These are phyloP conservation scores for Tretioscincus oriximinensis DNA, from an alignment of 2,113 vertebrate genomes.

Conservation along the genomic window DNA sequence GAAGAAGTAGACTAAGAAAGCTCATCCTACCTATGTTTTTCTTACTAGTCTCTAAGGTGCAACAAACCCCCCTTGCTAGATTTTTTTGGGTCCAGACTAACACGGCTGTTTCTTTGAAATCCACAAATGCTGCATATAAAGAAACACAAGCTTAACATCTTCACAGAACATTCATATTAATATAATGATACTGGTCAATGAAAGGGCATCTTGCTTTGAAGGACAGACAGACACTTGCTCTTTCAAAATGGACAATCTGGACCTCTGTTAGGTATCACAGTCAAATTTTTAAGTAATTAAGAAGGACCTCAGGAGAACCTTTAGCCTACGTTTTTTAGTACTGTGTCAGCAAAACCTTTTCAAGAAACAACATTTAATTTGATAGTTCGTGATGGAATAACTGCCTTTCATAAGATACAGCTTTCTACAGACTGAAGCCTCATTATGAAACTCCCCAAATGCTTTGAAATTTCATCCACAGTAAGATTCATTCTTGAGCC, in stretches of 20 bases:
- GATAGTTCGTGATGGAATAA: constrained; percentile 23
- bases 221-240: constrained; percentile 39
- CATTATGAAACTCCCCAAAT: constrained; percentile 17
- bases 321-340: constrained; percentile 20
- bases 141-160: constrained; percentile 2
- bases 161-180: constrained; percentile 26
- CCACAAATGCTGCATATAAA: neutral
- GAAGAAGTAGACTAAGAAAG: too few species aligned
- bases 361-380: constrained; percentile 12
- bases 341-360: constrained; percentile 21
- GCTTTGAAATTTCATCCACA: constrained; percentile 34
- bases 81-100: too few species aligned
- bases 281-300: constrained; percentile 54
- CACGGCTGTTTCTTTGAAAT: too few species aligned
- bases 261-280: constrained; percentile 25
- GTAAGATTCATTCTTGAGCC: constrained; percentile 47
- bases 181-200: constrained; percentile 16
- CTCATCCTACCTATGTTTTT: too few species aligned
- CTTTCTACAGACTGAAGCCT: constrained; percentile 2
- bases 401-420: neutral
- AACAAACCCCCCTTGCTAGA: too few species aligned
- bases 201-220: constrained; percentile 4
- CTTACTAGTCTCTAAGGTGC: too few species aligned
- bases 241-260: constrained; percentile 25
- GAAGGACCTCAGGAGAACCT: constrained; percentile 13